Base-by-base conservation (phyloP, 92 coral and sea anemone species). In the Diadumene lineata region DNA sequence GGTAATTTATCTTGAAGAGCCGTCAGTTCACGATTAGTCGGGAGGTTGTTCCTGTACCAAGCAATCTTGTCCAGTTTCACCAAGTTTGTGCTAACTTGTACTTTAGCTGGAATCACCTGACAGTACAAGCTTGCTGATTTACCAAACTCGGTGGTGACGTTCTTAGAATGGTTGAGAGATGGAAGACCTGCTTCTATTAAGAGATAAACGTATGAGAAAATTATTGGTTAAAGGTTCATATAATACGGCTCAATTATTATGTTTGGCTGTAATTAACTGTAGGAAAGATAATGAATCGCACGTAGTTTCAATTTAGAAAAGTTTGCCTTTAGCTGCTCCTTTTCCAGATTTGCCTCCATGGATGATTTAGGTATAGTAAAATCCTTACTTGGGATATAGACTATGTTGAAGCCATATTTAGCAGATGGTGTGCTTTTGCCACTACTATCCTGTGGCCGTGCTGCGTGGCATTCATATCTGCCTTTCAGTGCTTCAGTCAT, bases 11-110 rank as follows among this genome's bases (percentile, higher is more conserved):
- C 68, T 0, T 67, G 34, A 1, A 73, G 63, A 60, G 60, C 53
- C 33, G 62, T 56, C 1, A 55, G 16, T 11, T 72, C 77, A 0
- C 33, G 7, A 4, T 19, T 32, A 22, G 64, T 30, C 8, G 16
- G 11, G 19, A 21, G 19, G 48, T 56, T 22, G 33, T 61, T 53
- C 15, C 56, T 72, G 53, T 18, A 72, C 77, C 77, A 72, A 56
- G 77, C 77, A 29, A 72, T 72, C 0, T 21, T 57, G 30, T 33
- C 53, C 77, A 72, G 34, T 31, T 31, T 72, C 7, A 72, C 77
- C 21, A 51, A 48, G 11, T 48, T 27, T 51, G 30, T 72, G 66
- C 24, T 23, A 10, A 34, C 60, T 60, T 10, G 0, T 31, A 34
- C 28, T 27, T 44, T 38, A 13, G 19, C 24, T 3, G 58, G 24